These are phyloP conservation scores for human DNA, from an alignment of 2,113 vertebrate genomes.

Conservation along the genomic window DNA sequence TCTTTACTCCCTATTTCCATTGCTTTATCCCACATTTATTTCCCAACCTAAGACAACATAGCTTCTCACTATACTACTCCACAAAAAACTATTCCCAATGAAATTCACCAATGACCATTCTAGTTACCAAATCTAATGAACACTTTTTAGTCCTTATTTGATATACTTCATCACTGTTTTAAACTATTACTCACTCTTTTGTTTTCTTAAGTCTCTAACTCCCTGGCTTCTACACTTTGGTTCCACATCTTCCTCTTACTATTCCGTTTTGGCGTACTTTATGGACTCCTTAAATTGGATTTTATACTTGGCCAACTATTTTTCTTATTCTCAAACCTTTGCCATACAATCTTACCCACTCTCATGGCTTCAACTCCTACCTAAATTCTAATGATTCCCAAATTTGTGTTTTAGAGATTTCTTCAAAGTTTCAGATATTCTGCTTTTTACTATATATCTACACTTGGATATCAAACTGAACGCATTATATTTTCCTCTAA, in stretches of 20 bases:
- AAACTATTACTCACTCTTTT: neutral
- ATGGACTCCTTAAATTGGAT: neutral
- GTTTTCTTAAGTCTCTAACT: neutral
- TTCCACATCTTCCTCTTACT: neutral
- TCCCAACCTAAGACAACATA: neutral
- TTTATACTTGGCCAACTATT: neutral
- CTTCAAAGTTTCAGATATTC: neutral
- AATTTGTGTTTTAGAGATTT: neutral
- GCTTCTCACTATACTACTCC: neutral
- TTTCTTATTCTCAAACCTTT: neutral
- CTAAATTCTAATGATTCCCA: neutral
- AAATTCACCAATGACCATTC: neutral
- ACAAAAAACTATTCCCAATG: neutral
- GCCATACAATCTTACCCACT: neutral
- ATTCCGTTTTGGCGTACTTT: neutral
- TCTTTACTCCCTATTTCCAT: neutral
- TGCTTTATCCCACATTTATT: neutral
- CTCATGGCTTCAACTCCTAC: neutral
- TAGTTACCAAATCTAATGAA: accelerated
- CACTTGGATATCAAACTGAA: neutral
- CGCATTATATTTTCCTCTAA: neutral
- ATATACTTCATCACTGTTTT: neutral
- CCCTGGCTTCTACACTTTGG: neutral
- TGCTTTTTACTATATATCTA: neutral
- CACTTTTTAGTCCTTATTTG: neutral